phyloP scores from a whole-genome alignment of 92 coral and sea anemone genomes.

The Parazoanthus swiftii region DNA sequence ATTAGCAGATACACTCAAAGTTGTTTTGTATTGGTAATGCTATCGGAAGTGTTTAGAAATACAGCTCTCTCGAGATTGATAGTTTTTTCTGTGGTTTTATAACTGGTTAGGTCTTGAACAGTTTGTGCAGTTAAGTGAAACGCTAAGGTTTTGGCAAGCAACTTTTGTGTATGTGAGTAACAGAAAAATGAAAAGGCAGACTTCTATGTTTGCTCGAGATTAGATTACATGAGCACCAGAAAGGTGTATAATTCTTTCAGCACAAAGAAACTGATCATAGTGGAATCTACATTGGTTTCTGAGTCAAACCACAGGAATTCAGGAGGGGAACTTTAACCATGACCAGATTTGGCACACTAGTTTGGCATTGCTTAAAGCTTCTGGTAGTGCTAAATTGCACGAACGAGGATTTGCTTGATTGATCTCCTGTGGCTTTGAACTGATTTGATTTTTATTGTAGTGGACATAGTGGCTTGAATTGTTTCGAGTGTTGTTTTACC shows the following conservation, averaged over 20 bases:
- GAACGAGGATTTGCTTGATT: neutral
- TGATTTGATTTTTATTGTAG: neutral
- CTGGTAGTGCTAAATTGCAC: neutral
- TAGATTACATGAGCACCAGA: neutral
- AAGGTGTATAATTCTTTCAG: neutral
- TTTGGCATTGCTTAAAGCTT: neutral
- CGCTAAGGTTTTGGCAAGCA: neutral
- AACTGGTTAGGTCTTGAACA: neutral
- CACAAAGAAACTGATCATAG: neutral
- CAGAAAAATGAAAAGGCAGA: neutral
- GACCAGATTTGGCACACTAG: neutral
- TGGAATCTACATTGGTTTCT: neutral
- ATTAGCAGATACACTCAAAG: neutral
- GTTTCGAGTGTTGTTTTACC: neutral
- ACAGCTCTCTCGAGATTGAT: constrained; percentile 2
- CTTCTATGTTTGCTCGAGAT: neutral
- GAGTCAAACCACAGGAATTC: constrained; percentile 39
- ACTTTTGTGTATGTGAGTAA: neutral
- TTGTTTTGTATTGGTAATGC: neutral
- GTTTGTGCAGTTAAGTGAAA: neutral
- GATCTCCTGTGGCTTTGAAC: constrained; percentile 22
- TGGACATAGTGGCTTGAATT: neutral
- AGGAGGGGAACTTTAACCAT: constrained; percentile 25
- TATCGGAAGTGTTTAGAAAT: constrained; percentile 23
- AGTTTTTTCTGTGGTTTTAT: neutral